Conservation (phyloP, 2,888 invertebrate genomes). For the Adelphocoris suturalis region DNA sequence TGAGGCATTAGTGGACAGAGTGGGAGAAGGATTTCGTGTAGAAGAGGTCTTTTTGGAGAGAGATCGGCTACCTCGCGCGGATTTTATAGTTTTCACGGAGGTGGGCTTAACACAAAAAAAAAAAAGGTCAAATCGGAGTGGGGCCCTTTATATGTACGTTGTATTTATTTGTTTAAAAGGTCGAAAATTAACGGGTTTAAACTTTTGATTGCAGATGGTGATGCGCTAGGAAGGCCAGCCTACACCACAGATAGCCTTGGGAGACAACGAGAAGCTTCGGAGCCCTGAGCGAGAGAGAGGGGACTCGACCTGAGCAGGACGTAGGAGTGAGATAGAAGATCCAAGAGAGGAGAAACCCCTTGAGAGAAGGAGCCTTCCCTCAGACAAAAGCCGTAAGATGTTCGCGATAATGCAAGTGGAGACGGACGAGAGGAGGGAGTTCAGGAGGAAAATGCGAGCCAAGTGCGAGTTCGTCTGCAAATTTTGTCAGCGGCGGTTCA, state of each 20-base stretch:
- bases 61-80: background rate
- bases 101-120: background rate
- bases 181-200: constrained; percentile 55
- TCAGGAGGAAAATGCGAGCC: constrained; percentile 90
- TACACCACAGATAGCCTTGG: constrained; percentile 69
- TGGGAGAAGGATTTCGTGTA: background rate
- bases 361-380: constrained; percentile 10
- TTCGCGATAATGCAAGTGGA: constrained; percentile 95
- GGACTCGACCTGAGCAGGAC: constrained; percentile 34
- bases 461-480: constrained; percentile 99
- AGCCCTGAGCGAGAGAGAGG: constrained; percentile 58
- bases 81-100: background rate
- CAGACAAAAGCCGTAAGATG: constrained; percentile 81
- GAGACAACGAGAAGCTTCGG: constrained; percentile 62
- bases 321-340: constrained; percentile 60
- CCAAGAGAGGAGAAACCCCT: constrained; percentile 52
- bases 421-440: constrained; percentile 91
- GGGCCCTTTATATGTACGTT: background rate
- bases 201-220: constrained; percentile 69
- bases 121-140: constrained; percentile 28
- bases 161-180: constrained; percentile 58
- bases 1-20: constrained; percentile 20
- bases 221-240: constrained; percentile 70
- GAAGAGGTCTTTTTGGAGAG: constrained; percentile 3
- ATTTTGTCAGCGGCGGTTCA: constrained; percentile 98